A percentile compares a stretch with the other conserved stretches of the same genome.
phyloP scores from a whole-genome alignment of 2,888 invertebrate genomes.

The Candidula unifasciata region DNA sequence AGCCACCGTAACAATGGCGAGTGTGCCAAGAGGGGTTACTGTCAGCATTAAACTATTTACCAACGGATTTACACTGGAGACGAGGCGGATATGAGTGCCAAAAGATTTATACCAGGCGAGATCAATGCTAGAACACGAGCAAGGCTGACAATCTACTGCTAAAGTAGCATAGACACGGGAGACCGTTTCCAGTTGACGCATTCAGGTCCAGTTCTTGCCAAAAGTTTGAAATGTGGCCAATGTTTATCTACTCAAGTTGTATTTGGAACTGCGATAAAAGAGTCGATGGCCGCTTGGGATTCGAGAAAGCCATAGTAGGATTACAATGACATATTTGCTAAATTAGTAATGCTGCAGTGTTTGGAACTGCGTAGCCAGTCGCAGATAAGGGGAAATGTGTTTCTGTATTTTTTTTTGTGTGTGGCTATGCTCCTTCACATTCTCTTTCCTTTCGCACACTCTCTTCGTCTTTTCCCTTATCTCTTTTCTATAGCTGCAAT shows the following conservation, averaged over 20 bases:
- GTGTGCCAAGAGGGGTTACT: slow-evolving; percentile 21
- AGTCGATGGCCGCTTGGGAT: too few species aligned
- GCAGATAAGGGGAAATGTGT: too few species aligned
- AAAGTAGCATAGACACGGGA: neutral
- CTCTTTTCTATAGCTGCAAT: too few species aligned
- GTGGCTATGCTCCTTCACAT: too few species aligned
- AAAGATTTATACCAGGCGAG: neutral
- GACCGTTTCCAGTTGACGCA: neutral
- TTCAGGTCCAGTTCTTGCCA: neutral
- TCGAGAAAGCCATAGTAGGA: too few species aligned
- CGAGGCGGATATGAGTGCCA: neutral
- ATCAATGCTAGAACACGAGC: slow-evolving; percentile 2
- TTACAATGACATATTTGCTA: too few species aligned
- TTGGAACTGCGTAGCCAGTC: too few species aligned
- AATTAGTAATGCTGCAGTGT: too few species aligned
- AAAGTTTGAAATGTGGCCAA: neutral
- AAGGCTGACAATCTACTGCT: neutral
- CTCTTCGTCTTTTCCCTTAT: too few species aligned
- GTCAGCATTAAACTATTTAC: slow-evolving; percentile 25
- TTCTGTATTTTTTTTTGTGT: too few species aligned
- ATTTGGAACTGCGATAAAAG: too few species aligned
- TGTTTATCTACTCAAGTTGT: neutral
- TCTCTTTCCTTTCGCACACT: too few species aligned
- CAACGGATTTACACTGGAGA: slow-evolving; percentile 9
- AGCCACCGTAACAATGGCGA: neutral